Conservation (phyloP, 2,113 vertebrate species). For the human (Homo sapiens) region DNA sequence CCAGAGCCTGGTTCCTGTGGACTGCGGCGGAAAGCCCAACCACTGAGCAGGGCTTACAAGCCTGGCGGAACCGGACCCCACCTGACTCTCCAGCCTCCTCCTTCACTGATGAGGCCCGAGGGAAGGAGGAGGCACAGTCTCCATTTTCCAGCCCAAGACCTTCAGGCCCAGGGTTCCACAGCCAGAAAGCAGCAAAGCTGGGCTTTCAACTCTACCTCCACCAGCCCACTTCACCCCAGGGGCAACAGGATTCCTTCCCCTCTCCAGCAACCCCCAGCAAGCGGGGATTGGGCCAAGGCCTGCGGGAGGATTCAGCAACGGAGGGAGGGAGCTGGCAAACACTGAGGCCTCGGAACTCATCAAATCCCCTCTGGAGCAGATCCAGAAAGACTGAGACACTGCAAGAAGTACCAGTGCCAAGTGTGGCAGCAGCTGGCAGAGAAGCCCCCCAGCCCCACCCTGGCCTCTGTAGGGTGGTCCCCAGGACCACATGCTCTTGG, state of each 20-base stretch:
- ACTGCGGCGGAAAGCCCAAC: background rate
- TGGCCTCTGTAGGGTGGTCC: background rate
- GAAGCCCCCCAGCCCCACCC: background rate
- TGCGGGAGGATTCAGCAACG: background rate
- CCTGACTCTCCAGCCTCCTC: background rate
- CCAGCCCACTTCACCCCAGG: background rate
- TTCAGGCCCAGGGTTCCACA: background rate
- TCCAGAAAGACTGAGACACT: accelerated
- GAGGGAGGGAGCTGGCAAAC: background rate
- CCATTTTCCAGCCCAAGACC: background rate
- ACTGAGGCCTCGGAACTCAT: accelerated
- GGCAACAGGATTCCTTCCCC: background rate
- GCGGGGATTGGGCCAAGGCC: background rate
- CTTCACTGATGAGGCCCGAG: background rate
- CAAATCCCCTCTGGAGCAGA: background rate
- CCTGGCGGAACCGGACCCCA: background rate
- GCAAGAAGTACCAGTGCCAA: accelerated
- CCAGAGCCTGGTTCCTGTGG: background rate
- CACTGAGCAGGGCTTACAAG: background rate
- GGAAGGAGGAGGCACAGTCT: background rate
- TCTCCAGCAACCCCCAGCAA: background rate
- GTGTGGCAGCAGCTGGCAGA: background rate
- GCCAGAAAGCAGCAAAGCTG: background rate
- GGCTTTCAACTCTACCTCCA: background rate
- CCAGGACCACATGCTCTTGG: accelerated